A percentile compares a stretch with the other conserved stretches of the same genome.
These are phyloP conservation scores for Stenotaenia linearis DNA, from an alignment of 2,888 invertebrate species.

Conservation along the genomic window DNA sequence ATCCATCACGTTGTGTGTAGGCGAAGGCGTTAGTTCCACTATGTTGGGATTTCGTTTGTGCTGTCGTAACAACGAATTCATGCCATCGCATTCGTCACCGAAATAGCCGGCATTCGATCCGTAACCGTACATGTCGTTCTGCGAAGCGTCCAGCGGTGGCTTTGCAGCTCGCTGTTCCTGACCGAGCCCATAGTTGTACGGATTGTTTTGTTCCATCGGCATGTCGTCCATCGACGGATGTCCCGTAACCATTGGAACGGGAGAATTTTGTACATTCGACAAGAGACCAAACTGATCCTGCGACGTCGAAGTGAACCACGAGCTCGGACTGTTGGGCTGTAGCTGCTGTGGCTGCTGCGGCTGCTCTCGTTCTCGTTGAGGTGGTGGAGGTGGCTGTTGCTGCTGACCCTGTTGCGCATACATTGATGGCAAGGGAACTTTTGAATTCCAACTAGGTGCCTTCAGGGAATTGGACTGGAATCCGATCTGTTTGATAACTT, in stretches of 20 bases:
- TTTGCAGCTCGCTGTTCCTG: not conserved
- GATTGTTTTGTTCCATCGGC: not conserved
- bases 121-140: slow-evolving; percentile 71
- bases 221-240: not conserved
- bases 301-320: not conserved
- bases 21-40: slow-evolving; percentile 33
- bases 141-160: slow-evolving; percentile 54
- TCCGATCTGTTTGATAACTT: not conserved
- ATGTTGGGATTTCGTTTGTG: slow-evolving; percentile 31
- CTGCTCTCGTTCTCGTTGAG: no score
- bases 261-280: no score
- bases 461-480: not conserved
- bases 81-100: slow-evolving; percentile 53
- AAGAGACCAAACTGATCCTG: not conserved
- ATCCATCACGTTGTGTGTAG: not conserved
- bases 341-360: no score
- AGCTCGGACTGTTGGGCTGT: not conserved
- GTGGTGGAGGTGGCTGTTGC: no score
- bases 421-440: not conserved
- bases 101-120: slow-evolving; percentile 66
- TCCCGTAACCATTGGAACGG: not conserved
- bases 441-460: not conserved
- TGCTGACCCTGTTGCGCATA: no score
- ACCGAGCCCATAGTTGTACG: not conserved
- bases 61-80: not conserved